Percentiles rank a stretch among this genome's conserved stretches.
Evolutionary conservation across 2,113 vertebrate genomes (phyloP).

Genomic region (Petrocephalus microphthalmus): DNA sequence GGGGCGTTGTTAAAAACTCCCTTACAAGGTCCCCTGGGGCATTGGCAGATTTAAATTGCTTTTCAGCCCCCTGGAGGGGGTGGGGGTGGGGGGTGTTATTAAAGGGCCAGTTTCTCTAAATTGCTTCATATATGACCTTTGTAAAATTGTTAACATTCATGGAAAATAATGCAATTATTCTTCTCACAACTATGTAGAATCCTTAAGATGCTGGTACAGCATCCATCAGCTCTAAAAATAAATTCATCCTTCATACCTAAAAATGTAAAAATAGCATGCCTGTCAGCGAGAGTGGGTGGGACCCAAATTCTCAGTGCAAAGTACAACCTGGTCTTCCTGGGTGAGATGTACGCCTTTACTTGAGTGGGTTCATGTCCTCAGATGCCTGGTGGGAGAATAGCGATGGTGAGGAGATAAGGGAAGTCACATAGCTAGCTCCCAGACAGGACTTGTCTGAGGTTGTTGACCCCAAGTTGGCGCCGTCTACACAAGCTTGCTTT

Average conservation of each 20-base stretch:
- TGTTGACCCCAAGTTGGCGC: neutral
- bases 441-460: neutral
- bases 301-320: neutral
- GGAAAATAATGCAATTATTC: neutral
- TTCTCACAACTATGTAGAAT: neutral
- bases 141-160: neutral
- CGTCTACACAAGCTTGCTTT: neutral
- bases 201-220: neutral
- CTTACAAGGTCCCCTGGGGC: neutral
- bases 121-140: no score
- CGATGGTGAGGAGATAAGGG: neutral
- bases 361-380: neutral
- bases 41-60: neutral
- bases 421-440: neutral
- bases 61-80: neutral
- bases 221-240: neutral
- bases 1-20: neutral
- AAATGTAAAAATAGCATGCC: neutral
- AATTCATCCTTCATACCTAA: neutral
- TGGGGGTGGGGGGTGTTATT: neutral
- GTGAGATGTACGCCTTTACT: neutral
- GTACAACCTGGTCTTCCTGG: neutral
- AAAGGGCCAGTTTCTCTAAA: neutral
- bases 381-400: neutral
- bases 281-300: neutral